Percentiles rank a stretch among this genome's conserved stretches.
These are phyloP conservation scores for Epinephelus malabaricus DNA, from an alignment of 2,797 vertebrate genomes.

Conservation along the genomic window DNA sequence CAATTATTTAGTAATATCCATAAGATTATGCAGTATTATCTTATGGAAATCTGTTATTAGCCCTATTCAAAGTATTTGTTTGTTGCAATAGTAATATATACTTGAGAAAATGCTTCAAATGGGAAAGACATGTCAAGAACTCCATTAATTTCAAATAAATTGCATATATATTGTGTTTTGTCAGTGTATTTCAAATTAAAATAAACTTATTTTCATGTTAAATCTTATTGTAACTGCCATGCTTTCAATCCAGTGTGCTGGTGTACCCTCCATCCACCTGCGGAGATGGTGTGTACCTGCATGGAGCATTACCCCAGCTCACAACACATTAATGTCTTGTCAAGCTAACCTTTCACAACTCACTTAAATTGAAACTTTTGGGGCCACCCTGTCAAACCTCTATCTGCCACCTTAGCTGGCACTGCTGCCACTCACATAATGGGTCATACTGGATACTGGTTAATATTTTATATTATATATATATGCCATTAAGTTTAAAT, in stretches of 20 bases:
- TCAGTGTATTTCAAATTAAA: too few relatives aligned
- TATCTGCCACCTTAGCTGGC: too few relatives aligned
- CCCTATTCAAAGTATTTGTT: background rate
- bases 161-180: background rate
- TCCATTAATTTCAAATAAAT: background rate
- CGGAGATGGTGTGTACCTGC: background rate
- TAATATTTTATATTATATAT: too few relatives aligned
- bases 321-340: background rate
- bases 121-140: background rate
- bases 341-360: constrained; percentile 2
- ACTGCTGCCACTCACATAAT: background rate
- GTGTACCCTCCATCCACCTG: background rate
- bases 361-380: background rate
- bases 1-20: background rate
- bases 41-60: background rate
- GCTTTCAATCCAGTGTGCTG: background rate
- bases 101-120: background rate
- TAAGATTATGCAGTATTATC: background rate
- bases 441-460: background rate
- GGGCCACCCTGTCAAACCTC: constrained; percentile 9
- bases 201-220: background rate
- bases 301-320: background rate
- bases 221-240: background rate
- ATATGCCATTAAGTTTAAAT: background rate
- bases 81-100: background rate